Evolutionary conservation across 2,888 invertebrate species (phyloP).

Genomic region (Noctuana brunneofusca): DNA sequence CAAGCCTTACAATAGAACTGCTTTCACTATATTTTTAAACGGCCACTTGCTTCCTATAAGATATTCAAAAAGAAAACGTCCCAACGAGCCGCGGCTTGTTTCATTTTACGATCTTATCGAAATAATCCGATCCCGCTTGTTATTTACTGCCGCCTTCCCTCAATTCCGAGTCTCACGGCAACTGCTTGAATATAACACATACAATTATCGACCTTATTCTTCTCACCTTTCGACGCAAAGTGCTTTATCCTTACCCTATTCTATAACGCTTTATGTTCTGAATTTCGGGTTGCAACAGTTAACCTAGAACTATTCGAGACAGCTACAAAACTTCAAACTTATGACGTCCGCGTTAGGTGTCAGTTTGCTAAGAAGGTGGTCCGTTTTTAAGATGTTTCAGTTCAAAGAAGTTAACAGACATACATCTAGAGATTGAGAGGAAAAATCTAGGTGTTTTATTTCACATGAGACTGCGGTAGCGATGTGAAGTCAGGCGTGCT

Average conservation of each 20-base stretch:
- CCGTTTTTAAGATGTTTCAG: slow-evolving; percentile 55
- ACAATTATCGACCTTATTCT: slow-evolving; percentile 65
- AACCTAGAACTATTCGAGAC: slow-evolving; percentile 52
- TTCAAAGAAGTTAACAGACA: slow-evolving; percentile 46
- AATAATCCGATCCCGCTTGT: slow-evolving; percentile 81
- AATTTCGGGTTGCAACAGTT: slow-evolving; percentile 48
- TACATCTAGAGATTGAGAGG: slow-evolving; percentile 69
- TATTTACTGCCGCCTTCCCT: slow-evolving; percentile 79
- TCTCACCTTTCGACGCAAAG: slow-evolving; percentile 46
- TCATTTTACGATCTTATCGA: slow-evolving; percentile 83
- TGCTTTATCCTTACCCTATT: slow-evolving; percentile 51
- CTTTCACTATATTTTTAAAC: slow-evolving; percentile 22
- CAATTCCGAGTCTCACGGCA: slow-evolving; percentile 63
- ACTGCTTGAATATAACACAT: slow-evolving; percentile 48
- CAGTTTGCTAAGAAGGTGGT: slow-evolving; percentile 50
- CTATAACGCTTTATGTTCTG: slow-evolving; percentile 39
- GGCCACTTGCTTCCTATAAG: slow-evolving; percentile 35
- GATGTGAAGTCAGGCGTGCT: slow-evolving; percentile 63
- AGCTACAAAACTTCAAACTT: slow-evolving; percentile 54
- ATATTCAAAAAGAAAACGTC: slow-evolving; percentile 58
- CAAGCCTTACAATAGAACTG: background rate
- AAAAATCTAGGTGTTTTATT: slow-evolving; percentile 80
- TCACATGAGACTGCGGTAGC: slow-evolving; percentile 69
- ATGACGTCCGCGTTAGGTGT: slow-evolving; percentile 56
- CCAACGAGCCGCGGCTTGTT: slow-evolving; percentile 74